A percentile compares a stretch with the other conserved stretches of the same genome.
Conservation (phyloP, 2,113 vertebrate genomes). For the Notechis scutatus region DNA sequence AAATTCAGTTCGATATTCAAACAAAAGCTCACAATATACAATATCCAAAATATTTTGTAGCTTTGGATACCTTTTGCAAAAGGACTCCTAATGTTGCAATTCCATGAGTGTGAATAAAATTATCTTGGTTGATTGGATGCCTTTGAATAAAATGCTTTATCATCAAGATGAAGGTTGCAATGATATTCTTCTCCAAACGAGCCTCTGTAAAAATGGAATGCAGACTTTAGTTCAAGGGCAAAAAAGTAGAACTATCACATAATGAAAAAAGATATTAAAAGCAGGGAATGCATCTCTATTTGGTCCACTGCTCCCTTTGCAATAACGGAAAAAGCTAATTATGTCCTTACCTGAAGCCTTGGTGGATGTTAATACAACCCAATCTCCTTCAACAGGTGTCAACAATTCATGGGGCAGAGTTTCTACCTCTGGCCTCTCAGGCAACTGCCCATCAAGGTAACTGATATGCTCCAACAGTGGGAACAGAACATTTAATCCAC, state of each 20-base stretch:
- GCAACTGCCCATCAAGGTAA: constrained; percentile 64
- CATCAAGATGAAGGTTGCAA: constrained; percentile 91
- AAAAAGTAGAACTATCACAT: background rate
- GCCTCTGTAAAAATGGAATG: constrained; percentile 78
- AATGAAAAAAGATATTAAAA: background rate
- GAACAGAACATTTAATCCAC: constrained; percentile 86
- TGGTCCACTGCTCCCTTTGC: background rate
- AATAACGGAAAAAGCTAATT: background rate
- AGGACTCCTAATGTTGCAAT: constrained; percentile 84
- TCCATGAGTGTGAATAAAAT: constrained; percentile 84
- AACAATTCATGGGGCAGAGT: constrained; percentile 74
- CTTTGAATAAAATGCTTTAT: constrained; percentile 94
- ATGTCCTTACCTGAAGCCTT: constrained; percentile 85
- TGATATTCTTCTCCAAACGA: constrained; percentile 89
- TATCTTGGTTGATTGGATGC: constrained; percentile 93
- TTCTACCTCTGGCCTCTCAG: constrained; percentile 73
- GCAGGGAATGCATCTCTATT: background rate
- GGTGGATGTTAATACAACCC: constrained; percentile 84
- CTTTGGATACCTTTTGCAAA: constrained; percentile 84
- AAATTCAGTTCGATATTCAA: background rate
- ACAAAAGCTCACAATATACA: background rate
- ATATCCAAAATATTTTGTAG: background rate
- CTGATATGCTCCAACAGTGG: constrained; percentile 90
- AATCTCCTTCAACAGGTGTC: constrained; percentile 85
- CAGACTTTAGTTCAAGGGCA: background rate